phyloP scores from a whole-genome alignment of 2,797 vertebrate genomes.

The Arrhamphus sclerolepis region DNA sequence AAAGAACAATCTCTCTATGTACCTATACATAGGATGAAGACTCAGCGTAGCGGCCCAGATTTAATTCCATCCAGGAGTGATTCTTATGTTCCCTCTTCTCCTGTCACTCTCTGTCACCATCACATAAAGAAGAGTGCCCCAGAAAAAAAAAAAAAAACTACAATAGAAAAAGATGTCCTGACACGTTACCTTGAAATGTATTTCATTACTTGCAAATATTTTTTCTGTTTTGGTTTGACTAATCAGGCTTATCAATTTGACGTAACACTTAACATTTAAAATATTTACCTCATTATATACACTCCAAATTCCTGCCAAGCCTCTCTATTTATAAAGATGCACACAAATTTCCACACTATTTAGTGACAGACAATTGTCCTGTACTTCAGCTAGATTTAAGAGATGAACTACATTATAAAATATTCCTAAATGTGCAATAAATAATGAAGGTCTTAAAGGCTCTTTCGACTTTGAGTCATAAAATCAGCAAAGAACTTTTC shows the following conservation, averaged over 20 bases:
- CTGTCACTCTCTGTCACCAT: too few species aligned
- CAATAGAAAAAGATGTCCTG: background rate
- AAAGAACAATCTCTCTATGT: background rate
- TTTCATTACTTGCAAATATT: background rate
- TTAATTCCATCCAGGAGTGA: background rate
- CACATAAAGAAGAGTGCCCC: background rate
- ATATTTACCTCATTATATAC: conserved; percentile 46
- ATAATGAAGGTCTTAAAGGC: conserved; percentile 44
- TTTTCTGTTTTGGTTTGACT: conserved; percentile 13
- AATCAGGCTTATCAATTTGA: conserved; percentile 15
- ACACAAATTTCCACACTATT: conserved; percentile 29
- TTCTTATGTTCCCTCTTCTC: too few species aligned
- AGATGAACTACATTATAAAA: conserved; percentile 51
- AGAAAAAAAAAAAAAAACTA: background rate
- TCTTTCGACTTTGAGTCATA: conserved; percentile 28
- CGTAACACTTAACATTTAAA: conserved; percentile 31
- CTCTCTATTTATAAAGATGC: conserved; percentile 38
- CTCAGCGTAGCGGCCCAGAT: background rate
- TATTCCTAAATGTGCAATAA: conserved; percentile 50
- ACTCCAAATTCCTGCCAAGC: conserved; percentile 35
- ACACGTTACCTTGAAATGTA: background rate
- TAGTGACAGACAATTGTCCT: conserved; percentile 19
- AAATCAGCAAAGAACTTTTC: conserved; percentile 43
- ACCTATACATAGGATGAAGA: too few species aligned
- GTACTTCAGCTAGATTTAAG: conserved; percentile 36